These are phyloP conservation scores for Nannoperca obscura DNA, from an alignment of 2,797 vertebrate genomes.

Conservation along the genomic window DNA sequence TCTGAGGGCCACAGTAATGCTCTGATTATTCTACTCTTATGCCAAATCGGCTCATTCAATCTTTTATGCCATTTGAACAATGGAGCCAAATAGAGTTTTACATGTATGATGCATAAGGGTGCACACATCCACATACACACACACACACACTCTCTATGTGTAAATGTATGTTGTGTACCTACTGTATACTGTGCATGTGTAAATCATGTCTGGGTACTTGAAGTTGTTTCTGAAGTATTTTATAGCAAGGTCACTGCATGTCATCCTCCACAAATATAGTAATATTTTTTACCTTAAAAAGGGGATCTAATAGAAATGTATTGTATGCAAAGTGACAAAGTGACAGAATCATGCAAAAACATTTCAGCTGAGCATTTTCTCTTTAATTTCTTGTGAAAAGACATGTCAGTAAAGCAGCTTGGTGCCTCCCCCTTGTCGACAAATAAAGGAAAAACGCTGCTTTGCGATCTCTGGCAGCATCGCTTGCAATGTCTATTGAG, in stretches of 20 bases:
- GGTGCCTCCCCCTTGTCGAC: conserved; percentile 66
- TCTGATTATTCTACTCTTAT: conserved; percentile 81
- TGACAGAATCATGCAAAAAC: conserved; percentile 43
- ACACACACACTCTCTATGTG: not conserved
- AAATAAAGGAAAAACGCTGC: conserved; percentile 68
- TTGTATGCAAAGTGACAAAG: conserved; percentile 47
- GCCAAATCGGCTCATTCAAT: conserved; percentile 79
- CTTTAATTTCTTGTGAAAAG: conserved; percentile 70
- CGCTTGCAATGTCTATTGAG: conserved; percentile 57
- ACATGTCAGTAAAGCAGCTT: conserved; percentile 70
- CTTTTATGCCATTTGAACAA: conserved; percentile 75
- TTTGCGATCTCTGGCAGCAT: conserved; percentile 54
- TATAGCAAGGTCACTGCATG: conserved; percentile 5
- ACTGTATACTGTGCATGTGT: not conserved
- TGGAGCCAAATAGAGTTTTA: conserved; percentile 52
- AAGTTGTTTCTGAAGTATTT: not conserved
- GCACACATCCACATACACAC: not conserved
- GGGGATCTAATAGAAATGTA: conserved; percentile 45
- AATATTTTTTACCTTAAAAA: conserved; percentile 20
- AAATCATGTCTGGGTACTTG: not conserved
- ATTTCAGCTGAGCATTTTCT: conserved; percentile 52
- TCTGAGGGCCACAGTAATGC: conserved; percentile 77
- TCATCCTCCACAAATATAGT: not conserved
- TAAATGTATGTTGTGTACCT: not conserved
- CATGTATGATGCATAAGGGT: not conserved